phyloP scores from a whole-genome alignment of 1,140 invertebrate genomes.

The Aleiodes sp. region DNA sequence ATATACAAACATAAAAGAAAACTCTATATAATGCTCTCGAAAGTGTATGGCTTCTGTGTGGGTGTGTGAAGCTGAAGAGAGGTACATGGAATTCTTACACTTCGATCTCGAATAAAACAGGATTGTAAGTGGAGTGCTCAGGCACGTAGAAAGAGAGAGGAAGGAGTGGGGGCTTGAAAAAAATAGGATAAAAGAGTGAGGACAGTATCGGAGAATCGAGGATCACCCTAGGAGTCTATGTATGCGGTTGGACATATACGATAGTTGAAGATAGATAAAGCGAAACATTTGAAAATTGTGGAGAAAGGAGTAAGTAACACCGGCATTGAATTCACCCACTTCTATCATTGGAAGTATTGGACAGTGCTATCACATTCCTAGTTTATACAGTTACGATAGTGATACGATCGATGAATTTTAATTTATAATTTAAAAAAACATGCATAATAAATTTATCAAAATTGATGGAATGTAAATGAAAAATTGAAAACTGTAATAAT shows the following conservation, averaged over 20 bases:
- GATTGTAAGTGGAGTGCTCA: conserved; percentile 37
- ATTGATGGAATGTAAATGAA: too few relatives aligned
- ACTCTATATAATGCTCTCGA: neutral
- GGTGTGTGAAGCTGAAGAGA: neutral
- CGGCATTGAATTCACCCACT: neutral
- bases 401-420: neutral
- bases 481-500: too few relatives aligned
- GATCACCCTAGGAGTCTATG: neutral
- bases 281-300: conserved; percentile 9
- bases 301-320: neutral
- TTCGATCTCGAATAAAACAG: conserved; percentile 44
- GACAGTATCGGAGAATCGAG: conserved; percentile 17
- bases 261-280: conserved; percentile 2
- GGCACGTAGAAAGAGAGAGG: conserved; percentile 32
- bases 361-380: neutral
- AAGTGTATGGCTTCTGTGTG: neutral
- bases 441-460: too few relatives aligned
- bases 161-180: conserved; percentile 26
- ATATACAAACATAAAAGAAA: neutral
- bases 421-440: too few relatives aligned
- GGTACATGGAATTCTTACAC: conserved; percentile 30
- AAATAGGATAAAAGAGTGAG: neutral
- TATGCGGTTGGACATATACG: neutral
- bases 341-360: neutral
- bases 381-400: neutral